These are phyloP conservation scores for Eustalomyia histrio DNA, from an alignment of 2,888 invertebrate species.

Conservation along the genomic window DNA sequence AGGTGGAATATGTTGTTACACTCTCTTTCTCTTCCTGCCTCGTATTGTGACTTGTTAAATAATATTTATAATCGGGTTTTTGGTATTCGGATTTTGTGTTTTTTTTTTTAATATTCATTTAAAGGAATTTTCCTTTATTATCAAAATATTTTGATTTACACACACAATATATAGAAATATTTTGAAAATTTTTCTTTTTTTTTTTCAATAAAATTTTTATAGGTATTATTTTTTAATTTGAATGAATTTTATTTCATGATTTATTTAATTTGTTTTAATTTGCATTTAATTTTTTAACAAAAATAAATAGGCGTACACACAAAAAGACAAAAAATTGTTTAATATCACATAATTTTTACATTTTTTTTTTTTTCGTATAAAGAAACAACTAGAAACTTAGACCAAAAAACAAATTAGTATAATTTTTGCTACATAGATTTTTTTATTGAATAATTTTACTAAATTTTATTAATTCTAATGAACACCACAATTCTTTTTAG, in stretches of 20 bases:
- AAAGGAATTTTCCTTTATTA: constrained; percentile 57
- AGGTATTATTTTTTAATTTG: constrained; percentile 2
- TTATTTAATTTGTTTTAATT: not conserved
- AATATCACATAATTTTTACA: constrained; percentile 30
- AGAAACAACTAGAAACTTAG: constrained; percentile 17
- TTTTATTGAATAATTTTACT: constrained; percentile 20
- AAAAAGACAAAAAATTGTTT: not conserved
- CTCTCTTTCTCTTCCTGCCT: constrained; percentile 13
- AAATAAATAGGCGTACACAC: not conserved
- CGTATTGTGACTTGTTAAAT: constrained; percentile 40
- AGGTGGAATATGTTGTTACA: not conserved
- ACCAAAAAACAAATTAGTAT: constrained; percentile 3
- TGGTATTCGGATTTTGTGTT: constrained; percentile 19
- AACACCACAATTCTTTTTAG: constrained; percentile 48
- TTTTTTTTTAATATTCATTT: constrained; percentile 38
- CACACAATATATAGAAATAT: not conserved
- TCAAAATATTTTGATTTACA: constrained; percentile 40
- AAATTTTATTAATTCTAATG: constrained; percentile 17
- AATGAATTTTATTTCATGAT: not conserved
- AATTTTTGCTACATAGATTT: constrained; percentile 11
- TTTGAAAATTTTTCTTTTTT: constrained; percentile 14
- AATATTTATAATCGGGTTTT: constrained; percentile 59
- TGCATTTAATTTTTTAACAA: constrained; percentile 2
- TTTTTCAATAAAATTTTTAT: constrained; percentile 10
- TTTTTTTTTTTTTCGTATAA: constrained; percentile 26